Evolutionary conservation across 2,113 vertebrate genomes (phyloP).

Genomic region (Bettongia penicillata): DNA sequence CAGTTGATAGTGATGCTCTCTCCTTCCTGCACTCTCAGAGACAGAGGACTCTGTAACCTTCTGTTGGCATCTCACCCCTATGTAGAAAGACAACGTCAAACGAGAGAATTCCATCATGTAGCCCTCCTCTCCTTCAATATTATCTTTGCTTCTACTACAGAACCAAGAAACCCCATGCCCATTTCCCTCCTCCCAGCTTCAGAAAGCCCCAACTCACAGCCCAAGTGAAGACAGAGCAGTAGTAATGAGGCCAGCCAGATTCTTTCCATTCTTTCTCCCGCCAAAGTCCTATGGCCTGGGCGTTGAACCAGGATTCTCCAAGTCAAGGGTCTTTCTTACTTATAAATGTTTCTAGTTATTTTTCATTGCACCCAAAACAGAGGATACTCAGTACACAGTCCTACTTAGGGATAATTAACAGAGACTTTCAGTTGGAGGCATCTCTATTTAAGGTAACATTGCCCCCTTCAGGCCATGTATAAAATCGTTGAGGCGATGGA

Average conservation of each 20-base stretch:
- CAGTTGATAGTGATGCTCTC: neutral
- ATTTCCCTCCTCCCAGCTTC: neutral
- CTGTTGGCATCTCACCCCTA: conserved; percentile 22
- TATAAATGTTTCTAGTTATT: neutral
- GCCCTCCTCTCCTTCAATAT: neutral
- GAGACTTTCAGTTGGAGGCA: neutral
- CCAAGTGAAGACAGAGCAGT: neutral
- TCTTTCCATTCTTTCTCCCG: neutral
- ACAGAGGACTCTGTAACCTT: conserved; percentile 36
- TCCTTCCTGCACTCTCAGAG: conserved; percentile 24
- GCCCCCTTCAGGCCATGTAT: neutral
- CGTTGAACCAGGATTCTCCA: neutral
- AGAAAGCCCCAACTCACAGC: neutral
- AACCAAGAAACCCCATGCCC: neutral
- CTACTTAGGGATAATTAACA: neutral
- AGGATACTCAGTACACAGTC: neutral
- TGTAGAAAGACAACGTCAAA: conserved; percentile 20
- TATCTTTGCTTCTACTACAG: neutral
- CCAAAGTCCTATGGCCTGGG: neutral
- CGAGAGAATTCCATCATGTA: too few relatives aligned
- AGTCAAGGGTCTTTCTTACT: neutral
- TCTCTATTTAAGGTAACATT: neutral
- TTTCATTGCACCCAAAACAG: neutral
- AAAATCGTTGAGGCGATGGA: neutral
- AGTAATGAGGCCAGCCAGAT: neutral